phyloP scores from a whole-genome alignment of 2,113 vertebrate genomes.

The Petromus typicus region DNA sequence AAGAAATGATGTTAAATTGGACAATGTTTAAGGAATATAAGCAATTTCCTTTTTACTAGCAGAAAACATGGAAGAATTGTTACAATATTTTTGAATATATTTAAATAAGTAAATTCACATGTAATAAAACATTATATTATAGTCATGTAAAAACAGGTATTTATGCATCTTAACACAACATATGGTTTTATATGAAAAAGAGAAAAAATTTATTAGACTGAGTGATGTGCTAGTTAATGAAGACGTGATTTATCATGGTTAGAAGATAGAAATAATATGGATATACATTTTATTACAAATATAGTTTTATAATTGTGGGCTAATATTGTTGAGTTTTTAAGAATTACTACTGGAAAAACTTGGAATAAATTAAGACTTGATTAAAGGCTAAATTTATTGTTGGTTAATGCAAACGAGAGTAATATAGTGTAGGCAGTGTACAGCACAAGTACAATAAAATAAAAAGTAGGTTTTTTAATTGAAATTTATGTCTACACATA shows the following conservation, averaged over 20 bases:
- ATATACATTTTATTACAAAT: background rate
- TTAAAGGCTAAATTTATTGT: background rate
- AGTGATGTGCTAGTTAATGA: background rate
- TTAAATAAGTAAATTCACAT: background rate
- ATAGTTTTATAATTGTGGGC: background rate
- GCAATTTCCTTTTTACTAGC: background rate
- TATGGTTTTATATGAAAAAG: background rate
- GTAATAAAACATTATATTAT: background rate
- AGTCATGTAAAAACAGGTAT: background rate
- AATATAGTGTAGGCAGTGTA: background rate
- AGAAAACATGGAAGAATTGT: background rate
- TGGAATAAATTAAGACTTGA: background rate
- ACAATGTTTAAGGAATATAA: background rate
- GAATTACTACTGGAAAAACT: background rate
- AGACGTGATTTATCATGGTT: background rate
- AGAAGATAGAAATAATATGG: background rate
- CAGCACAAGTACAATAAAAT: background rate
- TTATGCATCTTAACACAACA: slow-evolving; percentile 13
- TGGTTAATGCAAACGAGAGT: background rate
- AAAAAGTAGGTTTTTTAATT: background rate
- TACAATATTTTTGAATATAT: background rate
- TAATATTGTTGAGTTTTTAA: background rate
- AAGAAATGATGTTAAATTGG: background rate
- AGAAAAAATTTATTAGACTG: background rate
- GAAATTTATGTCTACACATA: background rate